A percentile compares a stretch with the other conserved stretches of the same genome.
Conservation (phyloP, 37 sponge, comb jelly and placozoan species). For the Eunapius fragilis region DNA sequence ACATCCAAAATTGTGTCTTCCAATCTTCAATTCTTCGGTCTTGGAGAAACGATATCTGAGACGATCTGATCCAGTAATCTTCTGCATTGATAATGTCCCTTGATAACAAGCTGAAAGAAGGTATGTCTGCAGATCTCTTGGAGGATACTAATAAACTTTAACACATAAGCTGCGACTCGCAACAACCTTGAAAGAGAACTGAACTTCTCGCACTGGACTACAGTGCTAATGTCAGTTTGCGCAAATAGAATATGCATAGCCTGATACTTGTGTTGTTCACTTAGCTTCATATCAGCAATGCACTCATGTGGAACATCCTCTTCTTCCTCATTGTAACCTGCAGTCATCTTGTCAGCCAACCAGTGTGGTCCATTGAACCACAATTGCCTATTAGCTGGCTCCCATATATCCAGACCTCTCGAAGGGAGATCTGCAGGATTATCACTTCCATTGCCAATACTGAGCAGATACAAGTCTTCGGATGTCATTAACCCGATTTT, state of each 20-base stretch:
- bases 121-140: background rate
- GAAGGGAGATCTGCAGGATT: slow-evolving; percentile 40
- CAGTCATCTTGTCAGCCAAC: background rate
- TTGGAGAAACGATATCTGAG: background rate
- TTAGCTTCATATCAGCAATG: slow-evolving; percentile 13
- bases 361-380: slow-evolving; percentile 24
- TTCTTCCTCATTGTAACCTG: background rate
- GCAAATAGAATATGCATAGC: background rate
- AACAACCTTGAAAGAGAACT: background rate
- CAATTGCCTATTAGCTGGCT: background rate
- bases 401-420: background rate
- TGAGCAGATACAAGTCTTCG: background rate
- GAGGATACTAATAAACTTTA: background rate
- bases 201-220: slow-evolving; percentile 6
- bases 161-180: slow-evolving; percentile 16
- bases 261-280: background rate
- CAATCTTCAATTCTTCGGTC: background rate
- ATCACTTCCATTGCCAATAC: slow-evolving; percentile 6
- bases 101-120: background rate
- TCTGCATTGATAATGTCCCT: slow-evolving; percentile 7
- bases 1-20: slow-evolving; percentile 21
- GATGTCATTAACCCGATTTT: background rate
- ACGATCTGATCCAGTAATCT: slow-evolving; percentile 1
- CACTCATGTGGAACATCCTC: slow-evolving; percentile 11
- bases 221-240: background rate